Conservation (phyloP, 2,797 vertebrate species). For the Lerista edwardsae region DNA sequence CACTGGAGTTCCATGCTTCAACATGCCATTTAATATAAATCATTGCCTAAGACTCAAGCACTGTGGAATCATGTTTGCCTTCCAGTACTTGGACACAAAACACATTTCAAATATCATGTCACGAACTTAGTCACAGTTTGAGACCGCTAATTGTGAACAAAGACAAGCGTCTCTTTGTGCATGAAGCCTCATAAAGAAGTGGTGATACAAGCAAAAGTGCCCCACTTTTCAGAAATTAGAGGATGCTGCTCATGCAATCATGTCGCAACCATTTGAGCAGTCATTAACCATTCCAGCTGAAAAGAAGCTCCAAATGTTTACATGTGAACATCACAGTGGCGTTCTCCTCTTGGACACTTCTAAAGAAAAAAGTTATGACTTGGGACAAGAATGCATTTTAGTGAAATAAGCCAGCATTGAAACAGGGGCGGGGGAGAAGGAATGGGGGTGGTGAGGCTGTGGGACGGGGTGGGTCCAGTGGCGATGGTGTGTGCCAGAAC, state of each 20-base stretch:
- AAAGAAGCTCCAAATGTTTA: not conserved
- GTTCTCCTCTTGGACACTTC: not conserved
- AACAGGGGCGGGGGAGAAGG: too few relatives aligned
- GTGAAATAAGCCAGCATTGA: not conserved
- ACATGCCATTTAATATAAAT: not conserved
- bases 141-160: slow-evolving; percentile 25
- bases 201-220: not conserved
- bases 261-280: not conserved
- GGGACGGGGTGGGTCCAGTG: too few relatives aligned
- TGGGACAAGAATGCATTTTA: not conserved
- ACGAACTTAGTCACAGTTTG: slow-evolving; percentile 10
- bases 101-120: slow-evolving; percentile 16
- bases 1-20: not conserved
- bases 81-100: not conserved
- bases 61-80: not conserved
- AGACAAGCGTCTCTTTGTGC: slow-evolving; percentile 40
- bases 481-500: too few relatives aligned
- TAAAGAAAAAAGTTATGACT: not conserved
- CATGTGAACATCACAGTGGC: too few relatives aligned
- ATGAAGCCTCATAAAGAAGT: not conserved
- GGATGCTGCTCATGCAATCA: not conserved
- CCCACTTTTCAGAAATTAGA: slow-evolving; percentile 4
- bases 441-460: too few relatives aligned
- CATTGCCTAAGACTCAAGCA: not conserved
- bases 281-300: not conserved